Conservation (phyloP, 2,797 vertebrate species). For the Syngnathus acus region DNA sequence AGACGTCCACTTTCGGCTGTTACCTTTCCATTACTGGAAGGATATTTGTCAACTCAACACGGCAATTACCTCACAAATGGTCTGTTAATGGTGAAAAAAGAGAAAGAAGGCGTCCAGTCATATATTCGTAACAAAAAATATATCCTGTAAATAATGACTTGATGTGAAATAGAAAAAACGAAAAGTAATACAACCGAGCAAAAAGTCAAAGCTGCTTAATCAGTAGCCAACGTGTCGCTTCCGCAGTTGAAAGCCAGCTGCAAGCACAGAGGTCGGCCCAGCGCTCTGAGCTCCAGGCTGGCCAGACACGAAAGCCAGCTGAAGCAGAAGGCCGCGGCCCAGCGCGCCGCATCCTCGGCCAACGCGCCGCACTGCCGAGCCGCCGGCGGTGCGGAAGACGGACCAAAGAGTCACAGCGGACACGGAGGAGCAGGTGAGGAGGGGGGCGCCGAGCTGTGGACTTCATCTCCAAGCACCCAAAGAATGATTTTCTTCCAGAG, state of each 20-base stretch:
- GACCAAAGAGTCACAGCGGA: slow-evolving; percentile 69
- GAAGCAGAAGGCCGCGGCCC: slow-evolving; percentile 80
- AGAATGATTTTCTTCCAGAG: background rate
- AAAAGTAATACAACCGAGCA: too few species aligned
- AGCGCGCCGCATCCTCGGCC: slow-evolving; percentile 64
- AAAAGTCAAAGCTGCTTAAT: background rate
- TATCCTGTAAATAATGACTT: too few species aligned
- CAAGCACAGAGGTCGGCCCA: slow-evolving; percentile 69
- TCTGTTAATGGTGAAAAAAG: background rate
- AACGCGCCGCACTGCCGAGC: slow-evolving; percentile 71
- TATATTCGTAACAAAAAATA: background rate
- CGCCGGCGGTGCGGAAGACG: slow-evolving; percentile 35
- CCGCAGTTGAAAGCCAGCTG: slow-evolving; percentile 74
- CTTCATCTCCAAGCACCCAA: background rate
- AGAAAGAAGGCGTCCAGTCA: background rate
- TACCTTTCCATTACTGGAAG: slow-evolving; percentile 40
- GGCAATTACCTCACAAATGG: background rate
- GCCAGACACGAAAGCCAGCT: slow-evolving; percentile 75
- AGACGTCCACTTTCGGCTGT: slow-evolving; percentile 28
- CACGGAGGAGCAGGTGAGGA: slow-evolving; percentile 43
- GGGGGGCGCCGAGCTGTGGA: slow-evolving; percentile 37
- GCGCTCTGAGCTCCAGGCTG: slow-evolving; percentile 69
- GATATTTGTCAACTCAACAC: slow-evolving; percentile 20
- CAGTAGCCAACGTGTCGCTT: background rate
- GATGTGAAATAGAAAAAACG: background rate